Evolutionary conservation across 64 coral and sea anemone genomes (phyloP), one percentile per base, ranked within the genome.

Genomic region (Catalaphyllia jardinei): DNA sequence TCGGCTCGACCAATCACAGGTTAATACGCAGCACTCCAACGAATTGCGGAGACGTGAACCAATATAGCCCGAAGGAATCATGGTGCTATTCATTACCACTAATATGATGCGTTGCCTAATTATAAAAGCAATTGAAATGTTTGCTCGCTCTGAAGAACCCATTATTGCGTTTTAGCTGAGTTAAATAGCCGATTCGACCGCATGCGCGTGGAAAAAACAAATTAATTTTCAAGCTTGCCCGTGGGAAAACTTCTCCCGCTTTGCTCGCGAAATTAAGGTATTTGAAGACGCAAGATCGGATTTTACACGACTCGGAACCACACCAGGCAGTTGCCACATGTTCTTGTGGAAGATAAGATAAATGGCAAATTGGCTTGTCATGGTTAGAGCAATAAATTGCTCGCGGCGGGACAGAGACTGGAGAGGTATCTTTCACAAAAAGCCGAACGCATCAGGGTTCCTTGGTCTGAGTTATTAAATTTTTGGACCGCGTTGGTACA

Each of bases 81-180:
- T 77, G 49, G 81, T 90, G 82, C 87, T 79, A 96, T 90, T 96
- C 94, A 96, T 91, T 90, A 93, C 72, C 61, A 52, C 76, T 93
- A 90, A 87, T 90, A 77, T 82, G 57, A 93, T 96, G 88, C 88
- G 59, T 90, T 14, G 77, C 62, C 83, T 96, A 93, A 96, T 93
- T 93, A 96, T 86, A 63, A 96, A 91, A 89, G 88, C 93, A 96
- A 96, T 96, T 87, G 91, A 87, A 90, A 81, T 87, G 82, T 93
- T 93, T 93, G 91, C 82, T 90, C 91, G 93, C 77, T 93, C 75
- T 82, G 78, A 91, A 93, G 75, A 88, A 82, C 55, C 71, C 83
- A 96, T 91, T 90, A 93, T 93, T 89, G 78, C 77, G 10, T 76
- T 57, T 86, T 84, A 24, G 88, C 67, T 90, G 79, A 93, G 87